Evolutionary conservation across 2,113 vertebrate genomes (phyloP), one percentile per base, ranked within the genome.

Genomic region (Arenaria interpres): DNA sequence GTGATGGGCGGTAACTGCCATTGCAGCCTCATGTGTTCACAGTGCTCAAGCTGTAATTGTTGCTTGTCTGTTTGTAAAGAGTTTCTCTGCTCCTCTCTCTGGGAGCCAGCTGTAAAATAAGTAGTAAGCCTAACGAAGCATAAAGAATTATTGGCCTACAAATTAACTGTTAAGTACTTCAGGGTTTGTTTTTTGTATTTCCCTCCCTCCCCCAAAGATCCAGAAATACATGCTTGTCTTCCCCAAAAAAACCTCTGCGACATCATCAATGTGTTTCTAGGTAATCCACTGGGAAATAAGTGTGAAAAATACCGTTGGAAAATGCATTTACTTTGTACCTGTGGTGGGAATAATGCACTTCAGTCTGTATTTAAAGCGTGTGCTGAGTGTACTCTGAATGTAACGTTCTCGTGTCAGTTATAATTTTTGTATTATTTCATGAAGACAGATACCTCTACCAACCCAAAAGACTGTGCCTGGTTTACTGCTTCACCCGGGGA

Each of bases 71-170:
- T 51, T 76, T 30, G 2, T 48, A 6, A 6, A 53, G 76, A 71
- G 64, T 57, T 53, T 46, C 64, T 85, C 75, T 41, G 19, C 41
- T 68, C 14, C 41, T 75, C 14, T 87, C 48, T 35, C 30, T 59
- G 62, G 56, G 76, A 93, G 41, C 37, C 91, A 84, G 83, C 72
- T 91, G 68, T 78, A 56, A 78, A 84, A 85, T 68, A 59, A 90
- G 25, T 20, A 81, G 23, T 20, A 48, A 94, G 33, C 73, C 17
- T 86, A 90, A 88, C 0, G 0, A 83, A 74, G 50, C 50, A 7
- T 56, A 60, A 77, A 50, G 57, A 84, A 14, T 76, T 93, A 33
- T 21, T 94, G 66, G 48, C 71, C 67, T 85, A 20, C 56, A 93
- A 50, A 95, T 95, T 84, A 84, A 51, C 68, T 57, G 24, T 93